These are phyloP conservation scores for Parnassius orleans DNA, from an alignment of 2,888 invertebrate species.

Conservation along the genomic window DNA sequence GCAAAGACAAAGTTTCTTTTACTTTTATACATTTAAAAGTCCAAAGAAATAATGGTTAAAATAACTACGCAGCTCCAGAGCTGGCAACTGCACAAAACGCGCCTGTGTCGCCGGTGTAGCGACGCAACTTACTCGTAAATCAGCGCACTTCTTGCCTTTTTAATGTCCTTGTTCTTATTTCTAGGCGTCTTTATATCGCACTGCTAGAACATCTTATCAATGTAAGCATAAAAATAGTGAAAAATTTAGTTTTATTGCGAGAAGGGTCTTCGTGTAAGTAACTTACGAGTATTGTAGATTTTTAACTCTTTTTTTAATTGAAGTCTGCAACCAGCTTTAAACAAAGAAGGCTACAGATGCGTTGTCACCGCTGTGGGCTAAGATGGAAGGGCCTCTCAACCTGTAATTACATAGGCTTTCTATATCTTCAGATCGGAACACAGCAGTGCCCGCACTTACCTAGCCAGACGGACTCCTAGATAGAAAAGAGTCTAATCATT, in stretches of 20 bases:
- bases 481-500: too few relatives aligned
- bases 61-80: conserved; percentile 38
- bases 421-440: too few relatives aligned
- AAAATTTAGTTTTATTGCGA: conserved; percentile 18
- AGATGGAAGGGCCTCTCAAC: too few relatives aligned
- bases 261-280: conserved; percentile 2
- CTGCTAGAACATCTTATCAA: conserved; percentile 33
- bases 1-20: not conserved
- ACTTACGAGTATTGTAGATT: too few relatives aligned
- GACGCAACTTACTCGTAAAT: conserved; percentile 44
- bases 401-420: too few relatives aligned
- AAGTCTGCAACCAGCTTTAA: too few relatives aligned
- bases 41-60: conserved; percentile 37
- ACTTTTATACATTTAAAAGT: conserved; percentile 16
- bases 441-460: too few relatives aligned
- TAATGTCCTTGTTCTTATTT: conserved; percentile 45
- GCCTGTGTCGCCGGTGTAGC: conserved; percentile 36
- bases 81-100: conserved; percentile 39
- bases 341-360: too few relatives aligned
- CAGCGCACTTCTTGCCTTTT: conserved; percentile 51
- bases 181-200: conserved; percentile 43
- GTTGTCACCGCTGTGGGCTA: too few relatives aligned
- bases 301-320: too few relatives aligned
- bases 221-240: conserved; percentile 29
- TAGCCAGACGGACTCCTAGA: too few relatives aligned